Evolutionary conservation across 1,140 invertebrate genomes (phyloP).

Genomic region (Calliopsis andreniformis): DNA sequence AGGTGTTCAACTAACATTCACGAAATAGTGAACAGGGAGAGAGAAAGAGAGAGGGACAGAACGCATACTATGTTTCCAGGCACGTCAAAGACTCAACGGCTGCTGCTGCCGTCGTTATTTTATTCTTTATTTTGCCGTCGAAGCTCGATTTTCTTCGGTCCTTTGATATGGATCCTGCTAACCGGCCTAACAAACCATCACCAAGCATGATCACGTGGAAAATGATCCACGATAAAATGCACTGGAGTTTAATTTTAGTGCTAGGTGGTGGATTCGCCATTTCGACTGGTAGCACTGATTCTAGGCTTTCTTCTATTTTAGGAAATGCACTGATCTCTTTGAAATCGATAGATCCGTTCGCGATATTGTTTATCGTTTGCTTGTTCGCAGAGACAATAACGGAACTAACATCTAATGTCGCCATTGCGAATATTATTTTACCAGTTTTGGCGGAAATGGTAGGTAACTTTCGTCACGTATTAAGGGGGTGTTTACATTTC

Average conservation of each 20-base stretch:
- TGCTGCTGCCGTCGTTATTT: conserved; percentile 89
- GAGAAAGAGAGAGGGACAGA: no score
- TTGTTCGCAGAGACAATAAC: conserved; percentile 83
- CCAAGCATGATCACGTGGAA: conserved; percentile 89
- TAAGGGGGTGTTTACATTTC: no score
- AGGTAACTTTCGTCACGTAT: conserved; percentile 50
- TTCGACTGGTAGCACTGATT: conserved; percentile 89
- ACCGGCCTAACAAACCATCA: conserved; percentile 84
- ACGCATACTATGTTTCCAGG: conserved; percentile 77
- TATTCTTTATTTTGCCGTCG: conserved; percentile 91
- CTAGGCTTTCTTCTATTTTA: conserved; percentile 88
- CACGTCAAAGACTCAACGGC: conserved; percentile 91
- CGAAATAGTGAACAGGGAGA: no score
- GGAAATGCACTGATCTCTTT: conserved; percentile 84
- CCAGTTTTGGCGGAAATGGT: conserved; percentile 86
- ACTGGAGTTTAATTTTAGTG: conserved; percentile 90
- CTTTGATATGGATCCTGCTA: conserved; percentile 81
- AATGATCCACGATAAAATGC: conserved; percentile 88
- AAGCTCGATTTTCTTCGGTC: conserved; percentile 88
- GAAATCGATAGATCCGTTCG: conserved; percentile 66
- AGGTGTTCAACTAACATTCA: no score
- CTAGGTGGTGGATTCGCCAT: conserved; percentile 94
- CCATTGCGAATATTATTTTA: conserved; percentile 85
- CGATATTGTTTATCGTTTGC: conserved; percentile 78
- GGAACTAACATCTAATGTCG: conserved; percentile 85